A percentile compares a stretch with the other conserved stretches of the same genome.
phyloP scores from a whole-genome alignment of 2,888 invertebrate species.

The Limulus polyphemus region DNA sequence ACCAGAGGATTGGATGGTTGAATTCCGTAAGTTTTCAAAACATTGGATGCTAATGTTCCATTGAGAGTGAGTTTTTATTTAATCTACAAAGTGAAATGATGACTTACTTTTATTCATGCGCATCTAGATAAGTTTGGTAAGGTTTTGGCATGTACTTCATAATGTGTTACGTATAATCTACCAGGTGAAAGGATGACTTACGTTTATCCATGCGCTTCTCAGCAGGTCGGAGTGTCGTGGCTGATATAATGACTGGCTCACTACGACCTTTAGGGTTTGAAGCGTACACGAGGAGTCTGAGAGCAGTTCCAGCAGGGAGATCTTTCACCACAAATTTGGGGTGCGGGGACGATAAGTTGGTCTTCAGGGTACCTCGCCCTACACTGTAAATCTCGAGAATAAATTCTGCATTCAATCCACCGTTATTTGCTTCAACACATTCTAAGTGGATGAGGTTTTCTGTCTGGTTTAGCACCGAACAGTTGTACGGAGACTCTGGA shows the following conservation, averaged over 20 bases:
- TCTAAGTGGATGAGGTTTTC: constrained; percentile 68
- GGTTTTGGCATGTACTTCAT: no score
- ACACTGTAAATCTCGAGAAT: constrained; percentile 52
- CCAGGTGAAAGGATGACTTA: no score
- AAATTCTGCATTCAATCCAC: constrained; percentile 74
- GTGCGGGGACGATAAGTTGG: constrained; percentile 17
- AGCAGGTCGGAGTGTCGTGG: constrained; percentile 8
- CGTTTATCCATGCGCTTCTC: no score
- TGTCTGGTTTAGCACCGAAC: constrained; percentile 73
- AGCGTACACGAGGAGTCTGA: constrained; percentile 25
- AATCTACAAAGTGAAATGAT: no score
- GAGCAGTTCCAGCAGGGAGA: constrained; percentile 22
- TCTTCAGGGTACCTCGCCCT: constrained; percentile 16
- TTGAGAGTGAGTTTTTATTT: no score
- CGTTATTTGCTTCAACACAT: constrained; percentile 77
- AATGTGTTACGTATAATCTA: no score
- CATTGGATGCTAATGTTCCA: no score
- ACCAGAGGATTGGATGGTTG: no score
- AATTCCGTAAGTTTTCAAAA: no score
- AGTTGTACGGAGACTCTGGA: constrained; percentile 74
- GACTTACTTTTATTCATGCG: no score
- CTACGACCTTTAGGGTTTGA: constrained; percentile 27
- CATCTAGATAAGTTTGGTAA: no score
- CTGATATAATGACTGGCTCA: constrained; percentile 22
- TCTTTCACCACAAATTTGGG: constrained; percentile 22